Evolutionary conservation across 2,888 invertebrate genomes (phyloP), one percentile per base, ranked within the genome.

Genomic region (Tetropium fuscum): DNA sequence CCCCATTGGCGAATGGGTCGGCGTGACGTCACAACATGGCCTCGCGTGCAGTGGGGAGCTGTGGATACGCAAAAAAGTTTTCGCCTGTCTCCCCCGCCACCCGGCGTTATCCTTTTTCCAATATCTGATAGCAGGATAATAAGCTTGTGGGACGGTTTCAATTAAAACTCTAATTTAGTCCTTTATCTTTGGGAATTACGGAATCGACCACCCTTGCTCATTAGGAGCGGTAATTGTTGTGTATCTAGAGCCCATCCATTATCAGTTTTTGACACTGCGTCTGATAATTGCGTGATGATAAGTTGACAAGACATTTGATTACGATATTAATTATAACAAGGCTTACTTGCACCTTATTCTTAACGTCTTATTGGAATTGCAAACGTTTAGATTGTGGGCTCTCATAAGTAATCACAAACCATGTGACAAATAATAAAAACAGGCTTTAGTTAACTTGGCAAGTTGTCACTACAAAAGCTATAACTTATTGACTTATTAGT

Each of bases 11-110:
- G 68, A 65, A 63, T 64, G 62, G 69, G 64, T 45, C 62, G 59
- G 41, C 41, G 60, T 74, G 73, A 79, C 78, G 78, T 78, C 78
- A 77, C 79, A 80, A 79, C 72, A 80, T 80, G 80, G 80, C 79
- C 72, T n/a, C 54, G 38, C 40, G 57, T 53, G 53, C 55, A 49
- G 59, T 27, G 15, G 27, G 32, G 57, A 36, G 10, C 20, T 19
- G 43, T 19, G 2, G 15, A 16, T 38, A 57, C 45, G 69, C 68
- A 66, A 68, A 66, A 71, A 68, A 66, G 53, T 58, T 66, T 68
- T 60, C 53, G 58, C 54, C 53, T 53, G 44, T 59, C 61, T 27
- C 45, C 15, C 54, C 18, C 16, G 51, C 40, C n/a, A 18, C 22
- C 49, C 32, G 7, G 7, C 20, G 13, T 48, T n/a, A 13, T 47